These are phyloP conservation scores for Elaeidobius kamerunicus DNA, from an alignment of 2,888 invertebrate species.

Conservation along the genomic window DNA sequence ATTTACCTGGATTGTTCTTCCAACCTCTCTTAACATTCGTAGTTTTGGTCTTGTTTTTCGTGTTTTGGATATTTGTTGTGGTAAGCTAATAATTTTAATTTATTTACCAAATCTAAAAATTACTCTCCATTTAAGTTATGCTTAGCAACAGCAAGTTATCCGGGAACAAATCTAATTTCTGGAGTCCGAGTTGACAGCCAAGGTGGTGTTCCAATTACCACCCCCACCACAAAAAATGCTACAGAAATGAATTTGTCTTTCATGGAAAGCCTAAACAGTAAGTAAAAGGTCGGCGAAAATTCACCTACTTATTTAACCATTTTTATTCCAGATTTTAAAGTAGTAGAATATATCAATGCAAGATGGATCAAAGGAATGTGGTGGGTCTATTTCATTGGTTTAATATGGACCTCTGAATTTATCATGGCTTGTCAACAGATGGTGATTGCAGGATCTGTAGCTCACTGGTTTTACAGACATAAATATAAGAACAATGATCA, in stretches of 20 bases:
- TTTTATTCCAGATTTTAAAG: conserved; percentile 53
- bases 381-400: conserved; percentile 88
- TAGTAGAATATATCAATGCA: conserved; percentile 72
- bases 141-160: conserved; percentile 79
- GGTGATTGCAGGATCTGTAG: conserved; percentile 63
- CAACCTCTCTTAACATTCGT: conserved; percentile 83
- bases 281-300: conserved; percentile 17
- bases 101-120: too few relatives aligned
- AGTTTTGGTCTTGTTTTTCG: conserved; percentile 72
- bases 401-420: conserved; percentile 72
- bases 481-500: conserved; percentile 66
- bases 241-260: conserved; percentile 34
- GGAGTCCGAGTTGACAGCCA: conserved; percentile 20
- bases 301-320: conserved; percentile 33
- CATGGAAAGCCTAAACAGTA: conserved; percentile 39
- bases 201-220: conserved; percentile 14
- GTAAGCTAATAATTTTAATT: too few relatives aligned
- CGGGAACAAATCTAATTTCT: conserved; percentile 39
- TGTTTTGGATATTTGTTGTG: conserved; percentile 84
- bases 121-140: conserved; percentile 57
- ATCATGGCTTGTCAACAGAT: conserved; percentile 67
- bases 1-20: conserved; percentile 79
- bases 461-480: conserved; percentile 76
- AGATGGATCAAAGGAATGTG: conserved; percentile 88
- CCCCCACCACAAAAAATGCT: conserved; percentile 20